phyloP scores from a whole-genome alignment of 2,888 invertebrate species.

The Lasioglossum zephyrum region DNA sequence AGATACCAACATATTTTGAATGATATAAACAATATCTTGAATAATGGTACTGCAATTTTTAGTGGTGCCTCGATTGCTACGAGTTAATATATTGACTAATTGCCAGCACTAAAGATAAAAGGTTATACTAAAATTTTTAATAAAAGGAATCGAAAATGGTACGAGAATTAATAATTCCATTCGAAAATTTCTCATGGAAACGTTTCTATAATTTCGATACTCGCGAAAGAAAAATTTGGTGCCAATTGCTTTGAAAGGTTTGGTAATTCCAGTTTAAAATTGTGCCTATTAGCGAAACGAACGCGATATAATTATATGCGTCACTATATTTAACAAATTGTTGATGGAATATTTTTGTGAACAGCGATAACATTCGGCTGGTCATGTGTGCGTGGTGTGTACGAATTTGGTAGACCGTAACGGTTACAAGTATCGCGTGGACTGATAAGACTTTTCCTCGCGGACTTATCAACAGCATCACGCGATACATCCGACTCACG shows the following conservation, averaged over 20 bases:
- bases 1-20: too few relatives aligned
- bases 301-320: background rate
- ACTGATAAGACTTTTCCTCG: constrained; percentile 31
- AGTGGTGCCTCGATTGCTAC: too few relatives aligned
- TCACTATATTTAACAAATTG: background rate
- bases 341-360: constrained; percentile 9
- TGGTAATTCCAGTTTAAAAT: background rate
- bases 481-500: constrained; percentile 49
- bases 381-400: background rate
- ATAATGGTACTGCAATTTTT: too few relatives aligned
- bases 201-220: background rate
- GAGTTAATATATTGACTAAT: too few relatives aligned
- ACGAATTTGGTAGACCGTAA: background rate
- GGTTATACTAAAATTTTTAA: too few relatives aligned
- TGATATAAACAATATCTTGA: too few relatives aligned
- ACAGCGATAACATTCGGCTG: background rate
- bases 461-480: constrained; percentile 50
- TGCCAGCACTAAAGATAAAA: too few relatives aligned
- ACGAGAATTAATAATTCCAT: too few relatives aligned
- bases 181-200: background rate
- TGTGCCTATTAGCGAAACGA: background rate
- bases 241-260: too few relatives aligned
- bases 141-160: too few relatives aligned
- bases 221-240: background rate
- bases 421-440: constrained; percentile 3